Evolutionary conservation across 2,797 vertebrate genomes (phyloP), one percentile per base, ranked within the genome.

Genomic region (Typhlichthys subterraneus): DNA sequence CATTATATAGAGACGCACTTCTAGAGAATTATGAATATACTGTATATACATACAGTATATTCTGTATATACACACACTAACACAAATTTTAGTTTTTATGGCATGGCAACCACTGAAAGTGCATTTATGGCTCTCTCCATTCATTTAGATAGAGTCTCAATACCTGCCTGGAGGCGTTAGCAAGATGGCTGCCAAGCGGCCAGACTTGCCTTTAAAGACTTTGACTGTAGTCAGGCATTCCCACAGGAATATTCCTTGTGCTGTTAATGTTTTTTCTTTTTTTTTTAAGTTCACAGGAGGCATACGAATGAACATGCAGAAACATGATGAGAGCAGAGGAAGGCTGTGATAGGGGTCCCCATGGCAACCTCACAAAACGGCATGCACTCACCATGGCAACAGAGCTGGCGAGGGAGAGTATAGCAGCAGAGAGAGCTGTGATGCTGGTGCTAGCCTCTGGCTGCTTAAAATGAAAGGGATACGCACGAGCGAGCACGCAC

Each of bases 321-420:
- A 85, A 83, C 83, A 82, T 72, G 81, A 85, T 67, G 80, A 82
- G 82, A 83, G 77, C 75, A 60, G 82, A 83, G 57, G 73, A 62
- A 49, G 75, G 83, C 84, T 84, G 81, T 79, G 70, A 87, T 81
- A 86, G 49, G 4, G 65, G 83, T 90, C 72, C 63, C 89, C 85
- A 89, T 91, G 82, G 87, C 79, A 87, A 91, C 90, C 84, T 67
- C 77, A 87, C 80, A 86, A 89, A 90, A 87, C 83, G 80, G 87
- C 85, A 88, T 81, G 87, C 74, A 69, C 82, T 91, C 86, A 81
- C 90, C 89, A 91, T 91, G 82, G 90, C 84, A 91, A 91, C 89
- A 82, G 87, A 73, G 76, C 76, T 42, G 79, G 73, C 31, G 53
- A 81, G 78, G 80, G 83, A 85, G 71, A 78, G 79, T 54, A 17